Conservation (phyloP, 2,888 invertebrate genomes). For the Priocnemis perturbator region DNA sequence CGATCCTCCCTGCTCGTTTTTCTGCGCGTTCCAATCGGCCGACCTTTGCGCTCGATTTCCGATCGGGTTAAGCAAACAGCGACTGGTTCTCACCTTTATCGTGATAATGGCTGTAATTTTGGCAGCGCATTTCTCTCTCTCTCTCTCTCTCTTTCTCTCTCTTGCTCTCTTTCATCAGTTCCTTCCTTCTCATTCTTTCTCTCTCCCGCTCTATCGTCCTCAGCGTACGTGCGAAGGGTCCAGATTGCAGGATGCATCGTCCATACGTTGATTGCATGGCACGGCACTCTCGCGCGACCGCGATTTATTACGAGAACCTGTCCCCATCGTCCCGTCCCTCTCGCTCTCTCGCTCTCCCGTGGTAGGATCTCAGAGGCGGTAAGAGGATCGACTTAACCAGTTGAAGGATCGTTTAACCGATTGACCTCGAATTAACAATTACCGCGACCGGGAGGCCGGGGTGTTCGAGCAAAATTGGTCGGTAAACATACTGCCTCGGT, state of each 20-base stretch:
- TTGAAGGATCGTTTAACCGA: conserved; percentile 2
- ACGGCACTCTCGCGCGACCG: conserved; percentile 51
- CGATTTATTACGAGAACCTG: conserved; percentile 63
- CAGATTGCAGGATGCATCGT: conserved; percentile 58
- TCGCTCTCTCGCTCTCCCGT: too few relatives aligned
- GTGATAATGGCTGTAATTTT: conserved; percentile 65
- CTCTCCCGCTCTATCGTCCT: background rate
- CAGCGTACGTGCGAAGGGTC: conserved; percentile 25
- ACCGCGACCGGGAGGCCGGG: too few relatives aligned
- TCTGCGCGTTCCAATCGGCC: conserved; percentile 24
- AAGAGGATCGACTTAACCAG: too few relatives aligned
- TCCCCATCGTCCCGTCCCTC: conserved; percentile 19
- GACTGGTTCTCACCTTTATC: conserved; percentile 65
- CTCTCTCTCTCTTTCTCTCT: conserved; percentile 8
- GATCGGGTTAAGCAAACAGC: conserved; percentile 65
- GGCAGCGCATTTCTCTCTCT: conserved; percentile 38
- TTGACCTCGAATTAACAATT: background rate
- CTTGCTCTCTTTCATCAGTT: conserved; percentile 22
- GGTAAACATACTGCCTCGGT: too few relatives aligned
- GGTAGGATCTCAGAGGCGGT: background rate
- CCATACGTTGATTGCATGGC: conserved; percentile 63
- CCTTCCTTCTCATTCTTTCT: conserved; percentile 10
- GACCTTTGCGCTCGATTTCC: conserved; percentile 50
- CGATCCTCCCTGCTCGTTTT: background rate
- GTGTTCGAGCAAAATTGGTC: too few relatives aligned